Conservation (phyloP, 2,888 invertebrate species). For the Trisateles emortualis region DNA sequence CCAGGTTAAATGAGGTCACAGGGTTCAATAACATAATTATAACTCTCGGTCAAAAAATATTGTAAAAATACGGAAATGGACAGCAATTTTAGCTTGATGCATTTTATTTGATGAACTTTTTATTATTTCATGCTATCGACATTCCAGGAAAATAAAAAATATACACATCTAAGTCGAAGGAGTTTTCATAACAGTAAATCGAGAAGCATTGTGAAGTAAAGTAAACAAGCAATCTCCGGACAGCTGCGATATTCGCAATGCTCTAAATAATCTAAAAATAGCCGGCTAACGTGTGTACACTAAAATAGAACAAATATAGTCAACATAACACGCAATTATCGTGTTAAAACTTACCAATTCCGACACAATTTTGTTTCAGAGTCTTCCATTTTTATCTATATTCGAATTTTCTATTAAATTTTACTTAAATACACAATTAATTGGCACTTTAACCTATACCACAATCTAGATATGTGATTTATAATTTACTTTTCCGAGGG, state of each 20-base stretch:
- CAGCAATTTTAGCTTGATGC: too few relatives aligned
- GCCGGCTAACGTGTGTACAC: conserved; percentile 70
- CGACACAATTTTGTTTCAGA: conserved; percentile 76
- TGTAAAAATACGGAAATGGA: neutral
- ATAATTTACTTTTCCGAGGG: conserved; percentile 9
- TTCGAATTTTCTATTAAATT: conserved; percentile 19
- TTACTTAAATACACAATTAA: conserved; percentile 17
- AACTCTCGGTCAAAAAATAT: neutral
- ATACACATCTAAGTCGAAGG: neutral
- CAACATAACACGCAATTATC: conserved; percentile 53
- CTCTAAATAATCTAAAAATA: conserved; percentile 82
- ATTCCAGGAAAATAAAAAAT: neutral
- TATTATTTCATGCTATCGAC: too few relatives aligned
- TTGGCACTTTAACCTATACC: conserved; percentile 33
- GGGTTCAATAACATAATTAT: conserved; percentile 28
- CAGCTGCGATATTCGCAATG: conserved; percentile 71
- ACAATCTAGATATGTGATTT: neutral
- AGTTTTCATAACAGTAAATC: conserved; percentile 18
- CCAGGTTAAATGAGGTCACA: conserved; percentile 35
- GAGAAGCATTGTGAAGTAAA: conserved; percentile 37
- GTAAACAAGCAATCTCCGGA: conserved; percentile 72
- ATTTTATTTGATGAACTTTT: too few relatives aligned
- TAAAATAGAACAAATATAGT: conserved; percentile 78
- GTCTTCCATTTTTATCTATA: conserved; percentile 65
- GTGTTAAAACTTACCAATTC: conserved; percentile 80